Conservation (phyloP, 1,140 invertebrate genomes). For the Tetraneura akinire region DNA sequence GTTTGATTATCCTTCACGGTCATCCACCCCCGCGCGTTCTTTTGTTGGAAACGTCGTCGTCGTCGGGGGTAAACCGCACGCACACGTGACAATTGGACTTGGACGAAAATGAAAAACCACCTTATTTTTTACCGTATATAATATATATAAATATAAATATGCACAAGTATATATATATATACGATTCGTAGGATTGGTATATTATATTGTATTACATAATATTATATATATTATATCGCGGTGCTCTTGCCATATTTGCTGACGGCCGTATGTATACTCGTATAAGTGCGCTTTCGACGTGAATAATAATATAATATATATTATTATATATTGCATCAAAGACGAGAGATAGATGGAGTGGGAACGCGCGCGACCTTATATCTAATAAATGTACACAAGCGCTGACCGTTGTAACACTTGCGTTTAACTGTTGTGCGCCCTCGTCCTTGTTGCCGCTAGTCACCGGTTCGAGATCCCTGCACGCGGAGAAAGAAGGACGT, state of each 20-base stretch:
- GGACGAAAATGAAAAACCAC: constrained; percentile 31
- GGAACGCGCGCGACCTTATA: not conserved
- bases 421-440: constrained; percentile 31
- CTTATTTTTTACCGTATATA: not conserved
- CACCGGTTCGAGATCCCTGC: not conserved
- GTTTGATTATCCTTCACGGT: constrained; percentile 27
- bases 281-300: too few relatives aligned
- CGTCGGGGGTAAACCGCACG: not conserved
- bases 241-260: constrained; percentile 46
- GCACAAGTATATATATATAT: not conserved
- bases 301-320: not conserved
- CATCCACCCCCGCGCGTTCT: constrained; percentile 1
- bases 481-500: not conserved
- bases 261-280: not conserved
- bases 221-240: too few relatives aligned
- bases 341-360: too few relatives aligned
- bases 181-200: too few relatives aligned
- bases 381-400: constrained; percentile 7
- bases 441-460: not conserved
- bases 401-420: constrained; percentile 48
- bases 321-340: not conserved
- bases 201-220: too few relatives aligned
- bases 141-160: not conserved
- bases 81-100: constrained; percentile 36
- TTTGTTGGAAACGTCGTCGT: not conserved